A percentile compares a stretch with the other conserved stretches of the same genome.
These are phyloP conservation scores for Tridacna gigas DNA, from an alignment of 2,888 invertebrate genomes.

Conservation along the genomic window DNA sequence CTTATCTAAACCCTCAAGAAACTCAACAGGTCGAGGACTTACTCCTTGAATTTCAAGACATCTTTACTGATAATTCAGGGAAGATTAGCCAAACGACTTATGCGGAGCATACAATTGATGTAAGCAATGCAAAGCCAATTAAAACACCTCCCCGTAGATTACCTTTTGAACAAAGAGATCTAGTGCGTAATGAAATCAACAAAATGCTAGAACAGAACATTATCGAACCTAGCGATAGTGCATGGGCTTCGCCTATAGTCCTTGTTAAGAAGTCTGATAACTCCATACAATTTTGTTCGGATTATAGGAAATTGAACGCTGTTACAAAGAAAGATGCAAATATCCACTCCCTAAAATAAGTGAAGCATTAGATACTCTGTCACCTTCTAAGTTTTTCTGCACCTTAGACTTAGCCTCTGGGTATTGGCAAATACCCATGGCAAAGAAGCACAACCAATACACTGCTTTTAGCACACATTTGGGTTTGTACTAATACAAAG, in stretches of 20 bases:
- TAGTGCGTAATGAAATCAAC: neutral
- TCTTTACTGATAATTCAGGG: constrained; percentile 5
- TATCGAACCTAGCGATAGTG: neutral
- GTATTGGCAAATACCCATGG: constrained; percentile 7
- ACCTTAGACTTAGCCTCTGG: constrained; percentile 9
- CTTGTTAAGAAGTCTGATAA: neutral
- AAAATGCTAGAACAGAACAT: constrained; percentile 8
- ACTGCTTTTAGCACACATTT: constrained; percentile 1
- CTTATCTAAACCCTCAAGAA: neutral
- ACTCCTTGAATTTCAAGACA: neutral
- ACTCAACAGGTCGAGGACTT: neutral
- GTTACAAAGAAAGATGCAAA: neutral
- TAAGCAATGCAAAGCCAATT: constrained; percentile 1
- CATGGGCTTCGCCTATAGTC: constrained; percentile 8
- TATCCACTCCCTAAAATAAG: constrained; percentile 5
- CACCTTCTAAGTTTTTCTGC: constrained; percentile 1
- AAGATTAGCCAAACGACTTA: constrained; percentile 5
- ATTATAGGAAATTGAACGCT: neutral
- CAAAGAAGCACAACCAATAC: neutral
- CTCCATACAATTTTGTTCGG: neutral
- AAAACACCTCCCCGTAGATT: constrained; percentile 9
- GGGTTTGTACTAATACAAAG: constrained; percentile 49
- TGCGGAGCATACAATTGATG: constrained; percentile 14
- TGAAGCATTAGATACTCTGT: neutral
- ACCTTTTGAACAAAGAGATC: constrained; percentile 5